phyloP scores from a whole-genome alignment of 2,797 vertebrate species.

The Sebastes miniatus region DNA sequence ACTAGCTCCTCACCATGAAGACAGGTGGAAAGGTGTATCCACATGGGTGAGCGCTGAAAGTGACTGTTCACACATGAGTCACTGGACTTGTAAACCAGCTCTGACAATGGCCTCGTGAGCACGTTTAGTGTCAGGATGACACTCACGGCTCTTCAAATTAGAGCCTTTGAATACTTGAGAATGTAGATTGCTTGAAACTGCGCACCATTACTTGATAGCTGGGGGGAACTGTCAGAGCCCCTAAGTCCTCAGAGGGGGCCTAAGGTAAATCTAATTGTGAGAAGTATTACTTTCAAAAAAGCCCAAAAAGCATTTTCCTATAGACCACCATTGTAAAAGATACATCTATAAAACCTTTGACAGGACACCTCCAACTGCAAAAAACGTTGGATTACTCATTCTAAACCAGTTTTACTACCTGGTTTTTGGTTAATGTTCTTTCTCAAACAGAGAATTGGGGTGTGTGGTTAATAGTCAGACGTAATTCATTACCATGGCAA shows the following conservation, averaged over 20 bases:
- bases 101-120: not conserved
- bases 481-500: too few species aligned
- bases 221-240: not conserved
- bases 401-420: too few species aligned
- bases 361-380: not conserved
- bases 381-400: too few species aligned
- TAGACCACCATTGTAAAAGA: not conserved
- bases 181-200: not conserved
- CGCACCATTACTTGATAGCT: not conserved
- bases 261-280: not conserved
- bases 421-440: too few species aligned
- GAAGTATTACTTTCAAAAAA: not conserved
- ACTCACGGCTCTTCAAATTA: not conserved
- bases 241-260: not conserved
- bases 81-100: not conserved
- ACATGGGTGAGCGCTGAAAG: not conserved
- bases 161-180: not conserved
- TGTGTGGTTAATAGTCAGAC: too few species aligned
- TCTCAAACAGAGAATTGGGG: too few species aligned
- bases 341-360: not conserved
- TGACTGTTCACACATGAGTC: conserved; percentile 2
- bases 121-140: not conserved
- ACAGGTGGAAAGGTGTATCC: not conserved
- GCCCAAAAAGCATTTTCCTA: not conserved
- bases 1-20: not conserved